Evolutionary conservation across 2,113 vertebrate species (phyloP).

Genomic region (Pedionomus torquatus): DNA sequence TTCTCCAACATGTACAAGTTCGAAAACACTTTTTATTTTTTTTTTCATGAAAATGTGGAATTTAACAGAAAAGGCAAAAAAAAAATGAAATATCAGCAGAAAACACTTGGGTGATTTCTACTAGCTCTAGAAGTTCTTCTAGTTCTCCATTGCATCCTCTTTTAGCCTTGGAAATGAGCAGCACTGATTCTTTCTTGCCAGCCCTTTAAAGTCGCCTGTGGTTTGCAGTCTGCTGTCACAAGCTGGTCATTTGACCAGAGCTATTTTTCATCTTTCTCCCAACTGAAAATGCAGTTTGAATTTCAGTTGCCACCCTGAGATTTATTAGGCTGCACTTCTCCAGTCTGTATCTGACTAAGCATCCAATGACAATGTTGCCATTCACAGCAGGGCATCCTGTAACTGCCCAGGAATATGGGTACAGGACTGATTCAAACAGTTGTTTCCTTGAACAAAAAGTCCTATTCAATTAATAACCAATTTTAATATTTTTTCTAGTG

Average conservation of each 20-base stretch:
- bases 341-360: background rate
- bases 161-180: background rate
- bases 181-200: background rate
- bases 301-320: background rate
- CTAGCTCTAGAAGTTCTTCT: background rate
- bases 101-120: background rate
- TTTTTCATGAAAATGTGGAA: background rate
- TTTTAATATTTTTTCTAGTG: slow-evolving; percentile 4
- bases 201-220: background rate
- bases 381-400: background rate
- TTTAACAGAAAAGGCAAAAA: background rate
- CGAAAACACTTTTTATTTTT: background rate
- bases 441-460: background rate
- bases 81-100: background rate
- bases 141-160: background rate
- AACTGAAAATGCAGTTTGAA: background rate
- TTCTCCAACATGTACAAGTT: background rate
- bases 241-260: background rate
- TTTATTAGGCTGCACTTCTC: background rate
- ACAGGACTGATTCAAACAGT: background rate
- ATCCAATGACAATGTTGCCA: fast-evolving
- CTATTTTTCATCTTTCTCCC: background rate
- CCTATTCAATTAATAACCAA: background rate
- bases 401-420: background rate
- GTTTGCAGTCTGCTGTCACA: background rate